phyloP scores from a whole-genome alignment of 2,797 vertebrate genomes.

The Chaetophractus vellerosus region DNA sequence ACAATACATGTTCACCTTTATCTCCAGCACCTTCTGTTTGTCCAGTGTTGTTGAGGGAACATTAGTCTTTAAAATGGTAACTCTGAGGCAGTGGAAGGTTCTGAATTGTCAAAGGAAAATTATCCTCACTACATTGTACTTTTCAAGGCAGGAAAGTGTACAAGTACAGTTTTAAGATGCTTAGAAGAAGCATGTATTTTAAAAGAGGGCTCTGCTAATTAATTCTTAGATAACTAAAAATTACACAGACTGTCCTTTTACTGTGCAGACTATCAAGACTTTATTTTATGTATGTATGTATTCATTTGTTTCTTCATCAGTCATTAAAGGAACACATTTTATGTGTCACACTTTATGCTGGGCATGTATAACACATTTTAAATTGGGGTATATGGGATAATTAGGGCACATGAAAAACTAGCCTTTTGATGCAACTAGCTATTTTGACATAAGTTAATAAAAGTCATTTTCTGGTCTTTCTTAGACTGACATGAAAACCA shows the following conservation, averaged over 20 bases:
- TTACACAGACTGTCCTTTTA: background rate
- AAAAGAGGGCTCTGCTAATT: background rate
- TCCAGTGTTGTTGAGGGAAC: background rate
- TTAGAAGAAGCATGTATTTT: constrained; percentile 17
- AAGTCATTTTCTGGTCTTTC: constrained; percentile 62
- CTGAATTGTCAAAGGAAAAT: constrained; percentile 17
- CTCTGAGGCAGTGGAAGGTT: background rate
- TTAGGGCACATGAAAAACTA: background rate
- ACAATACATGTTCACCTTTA: background rate
- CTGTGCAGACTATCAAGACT: background rate
- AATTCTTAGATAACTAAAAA: constrained; percentile 37
- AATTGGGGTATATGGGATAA: background rate
- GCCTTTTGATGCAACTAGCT: background rate
- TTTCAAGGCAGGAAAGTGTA: background rate
- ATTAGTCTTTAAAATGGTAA: background rate
- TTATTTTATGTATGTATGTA: background rate
- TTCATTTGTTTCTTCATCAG: background rate
- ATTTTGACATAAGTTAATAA: constrained; percentile 51
- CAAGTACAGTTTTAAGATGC: constrained; percentile 32
- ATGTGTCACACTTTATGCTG: background rate
- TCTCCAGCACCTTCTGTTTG: background rate
- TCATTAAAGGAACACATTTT: background rate
- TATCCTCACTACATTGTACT: background rate
- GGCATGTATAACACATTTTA: background rate
- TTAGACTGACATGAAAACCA: constrained; percentile 91